Evolutionary conservation across 2,797 vertebrate species (phyloP).

Genomic region (Eulemur mongoz): DNA sequence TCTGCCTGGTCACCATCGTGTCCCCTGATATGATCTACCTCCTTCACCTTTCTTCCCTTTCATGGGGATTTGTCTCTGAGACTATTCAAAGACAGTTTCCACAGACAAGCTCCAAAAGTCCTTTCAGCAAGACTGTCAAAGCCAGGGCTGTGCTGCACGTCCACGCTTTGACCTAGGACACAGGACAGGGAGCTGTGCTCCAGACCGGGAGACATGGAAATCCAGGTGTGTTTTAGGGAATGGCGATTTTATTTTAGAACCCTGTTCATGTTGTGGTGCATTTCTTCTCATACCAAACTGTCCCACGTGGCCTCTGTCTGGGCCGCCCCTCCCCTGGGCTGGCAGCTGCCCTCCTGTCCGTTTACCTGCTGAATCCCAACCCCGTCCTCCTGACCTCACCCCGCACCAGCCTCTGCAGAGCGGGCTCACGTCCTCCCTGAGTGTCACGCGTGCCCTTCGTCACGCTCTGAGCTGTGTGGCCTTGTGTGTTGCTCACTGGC

Average conservation of each 20-base stretch:
- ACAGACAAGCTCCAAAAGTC: no score
- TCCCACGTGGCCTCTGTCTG: not conserved
- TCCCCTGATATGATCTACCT: not conserved
- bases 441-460: accelerated
- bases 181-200: no score
- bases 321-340: not conserved
- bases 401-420: not conserved
- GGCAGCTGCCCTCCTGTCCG: not conserved
- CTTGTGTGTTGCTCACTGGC: not conserved
- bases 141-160: not conserved
- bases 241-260: not conserved
- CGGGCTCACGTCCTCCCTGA: not conserved
- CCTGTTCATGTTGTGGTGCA: not conserved
- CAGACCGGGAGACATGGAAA: not conserved
- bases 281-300: not conserved
- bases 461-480: not conserved
- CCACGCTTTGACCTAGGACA: accelerated
- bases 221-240: not conserved
- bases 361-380: not conserved
- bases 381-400: no score
- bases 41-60: not conserved
- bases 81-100: not conserved
- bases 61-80: not conserved
- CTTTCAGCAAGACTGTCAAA: not conserved
- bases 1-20: accelerated